Conservation (phyloP, 2,888 invertebrate species). For the Pasiphila rectangulata region DNA sequence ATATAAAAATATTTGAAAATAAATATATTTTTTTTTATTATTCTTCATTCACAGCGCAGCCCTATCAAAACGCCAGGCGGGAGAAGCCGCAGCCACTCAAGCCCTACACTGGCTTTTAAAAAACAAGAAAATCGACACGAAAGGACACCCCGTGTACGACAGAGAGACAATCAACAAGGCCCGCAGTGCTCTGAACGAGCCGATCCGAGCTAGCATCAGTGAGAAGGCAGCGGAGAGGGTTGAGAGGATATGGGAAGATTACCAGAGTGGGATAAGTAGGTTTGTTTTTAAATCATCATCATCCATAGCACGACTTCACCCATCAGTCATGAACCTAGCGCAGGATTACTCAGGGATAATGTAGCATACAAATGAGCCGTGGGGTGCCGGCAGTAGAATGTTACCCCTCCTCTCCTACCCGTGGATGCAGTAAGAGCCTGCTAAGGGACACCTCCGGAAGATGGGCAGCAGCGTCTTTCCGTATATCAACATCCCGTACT, state of each 20-base stretch:
- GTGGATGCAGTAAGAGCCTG: too few species aligned
- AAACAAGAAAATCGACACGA: conserved; percentile 65
- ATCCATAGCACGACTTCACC: too few species aligned
- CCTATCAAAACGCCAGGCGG: conserved; percentile 77
- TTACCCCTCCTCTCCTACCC: too few species aligned
- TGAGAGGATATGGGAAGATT: conserved; percentile 63
- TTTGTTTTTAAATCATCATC: conserved; percentile 38
- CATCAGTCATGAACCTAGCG: too few species aligned
- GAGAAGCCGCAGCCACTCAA: conserved; percentile 74
- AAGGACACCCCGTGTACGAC: conserved; percentile 75
- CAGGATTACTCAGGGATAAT: too few species aligned
- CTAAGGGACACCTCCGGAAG: too few species aligned
- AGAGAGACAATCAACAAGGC: conserved; percentile 55
- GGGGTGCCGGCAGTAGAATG: too few species aligned
- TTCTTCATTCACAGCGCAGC: conserved; percentile 51
- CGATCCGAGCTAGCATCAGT: conserved; percentile 52
- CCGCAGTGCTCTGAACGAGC: conserved; percentile 48
- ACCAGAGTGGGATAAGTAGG: conserved; percentile 70
- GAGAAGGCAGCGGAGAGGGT: conserved; percentile 58
- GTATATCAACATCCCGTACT: too few species aligned
- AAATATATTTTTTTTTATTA: not conserved
- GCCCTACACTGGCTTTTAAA: conserved; percentile 78
- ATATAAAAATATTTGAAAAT: too few species aligned
- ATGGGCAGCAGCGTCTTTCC: too few species aligned
- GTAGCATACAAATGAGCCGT: too few species aligned